Evolutionary conservation across 2,113 vertebrate species (phyloP), one percentile per base, ranked within the genome.

Genomic region (Microtus richardsoni): DNA sequence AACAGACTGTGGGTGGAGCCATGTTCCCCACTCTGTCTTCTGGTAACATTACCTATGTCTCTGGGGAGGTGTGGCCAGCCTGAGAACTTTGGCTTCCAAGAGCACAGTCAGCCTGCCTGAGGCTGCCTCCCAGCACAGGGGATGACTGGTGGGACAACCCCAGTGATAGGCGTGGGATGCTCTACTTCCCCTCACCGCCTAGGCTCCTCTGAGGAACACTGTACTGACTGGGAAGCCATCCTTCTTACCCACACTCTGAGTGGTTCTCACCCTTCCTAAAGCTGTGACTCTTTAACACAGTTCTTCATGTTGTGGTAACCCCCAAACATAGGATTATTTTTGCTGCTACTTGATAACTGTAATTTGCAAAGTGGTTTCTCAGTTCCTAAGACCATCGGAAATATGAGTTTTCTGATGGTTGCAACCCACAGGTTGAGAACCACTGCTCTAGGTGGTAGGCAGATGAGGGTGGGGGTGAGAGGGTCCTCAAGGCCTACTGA

Each of bases 11-110:
- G n/a, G 58, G 8, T 11, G n/a, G 0, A 4, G 30, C 75, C 70
- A 47, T 4, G 14, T 4, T 33, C 14, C 10, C 0, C 0, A 28
- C 49, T 22, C 19, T 3, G 5, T 4, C 4, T 8, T 39, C 24
- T 12, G 64, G 8, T 2, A 30, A 33, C 3, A 7, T 33, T 0
- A 24, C 17, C 49, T 54, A n/a, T 12, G 68, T 24, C 28, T 33
- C 62, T 7, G 9, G 83, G 28, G 19, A 66, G 24, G 54, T 28
- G 44, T 10, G 16, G 74, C 14, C 41, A 88, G 49, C 79, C 66
- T n/a, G 49, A 78, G 77, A 52, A 21, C 16, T 39, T 30, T 52
- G n/a, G 28, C 9, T 14, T 5, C 52, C 9, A 70, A 88, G 11
- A 84, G 39, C 68, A 11, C 22, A 75, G 39, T 41, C 2, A 39